Evolutionary conservation across 2,888 invertebrate species (phyloP), one percentile per base, ranked within the genome.

Genomic region (Drosophila acutilabella): DNA sequence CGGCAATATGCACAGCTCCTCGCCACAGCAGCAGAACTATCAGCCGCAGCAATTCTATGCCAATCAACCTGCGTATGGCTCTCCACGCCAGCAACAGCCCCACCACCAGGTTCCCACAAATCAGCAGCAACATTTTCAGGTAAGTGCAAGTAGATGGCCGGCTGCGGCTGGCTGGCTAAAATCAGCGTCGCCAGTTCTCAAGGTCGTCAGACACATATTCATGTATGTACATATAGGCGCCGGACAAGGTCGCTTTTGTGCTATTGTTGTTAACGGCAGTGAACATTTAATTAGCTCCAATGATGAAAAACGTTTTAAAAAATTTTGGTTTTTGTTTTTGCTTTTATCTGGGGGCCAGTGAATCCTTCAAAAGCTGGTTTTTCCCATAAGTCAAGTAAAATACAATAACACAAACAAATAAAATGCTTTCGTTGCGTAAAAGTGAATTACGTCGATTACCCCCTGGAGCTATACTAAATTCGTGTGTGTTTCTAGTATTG

Each of bases 41-140:
- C 74, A 67, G 18, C 66, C 72, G n/a, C 66, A 45, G 48, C 79
- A 89, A 30, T 74, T 64, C 61, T 71, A 74, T 44, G 59, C 16
- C 40, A 60, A 45, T 11, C 80, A 76, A 57, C 78, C 78, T 47
- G 53, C 71, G 13, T 83, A 87, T 23, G 83, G 83, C 51, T 83
- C 83, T 8, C 83, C 83, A 14, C 75, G 89, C 30, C 84, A 84
- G 58, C 79, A 78, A 42, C 73, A 68, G 18, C 62, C 57, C 33
- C 71, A 60, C 33, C 71, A 57, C n/a, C 89, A 81, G 69, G 64
- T 81, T 65, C 81, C 88, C 42, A 56, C 81, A 61, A 76, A 66
- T 65, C 88, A 69, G 69, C 88, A 71, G 65, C 78, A 72, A 81
- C 85, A 89, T 67, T 83, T 83, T 83, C 89, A 83, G 83, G 83